A percentile compares a stretch with the other conserved stretches of the same genome.
Conservation (phyloP, 2,888 invertebrate genomes). For the Quadroppia sp. region DNA sequence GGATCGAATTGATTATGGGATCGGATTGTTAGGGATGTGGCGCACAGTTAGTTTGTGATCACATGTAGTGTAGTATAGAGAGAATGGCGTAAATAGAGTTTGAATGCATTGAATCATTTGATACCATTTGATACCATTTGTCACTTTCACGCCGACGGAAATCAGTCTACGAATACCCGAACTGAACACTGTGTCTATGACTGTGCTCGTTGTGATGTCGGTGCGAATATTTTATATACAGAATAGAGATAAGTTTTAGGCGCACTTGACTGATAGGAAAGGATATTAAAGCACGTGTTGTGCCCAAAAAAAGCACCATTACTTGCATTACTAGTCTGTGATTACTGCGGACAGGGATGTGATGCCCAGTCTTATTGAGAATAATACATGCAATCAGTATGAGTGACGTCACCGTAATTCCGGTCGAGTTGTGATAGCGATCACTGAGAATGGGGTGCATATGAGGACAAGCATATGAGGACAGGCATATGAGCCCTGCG, state of each 20-base stretch:
- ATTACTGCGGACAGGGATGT: not conserved
- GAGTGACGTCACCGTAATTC: conserved; percentile 29
- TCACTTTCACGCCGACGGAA: conserved; percentile 28
- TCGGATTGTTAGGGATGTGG: not conserved
- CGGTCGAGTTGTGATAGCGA: conserved; percentile 19
- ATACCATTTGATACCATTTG: conserved; percentile 23
- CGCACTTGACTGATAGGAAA: conserved; percentile 6
- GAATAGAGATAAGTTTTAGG: not conserved
- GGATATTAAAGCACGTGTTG: conserved; percentile 27
- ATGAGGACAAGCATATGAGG: not conserved
- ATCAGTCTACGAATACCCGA: conserved; percentile 24
- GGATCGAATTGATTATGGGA: no score
- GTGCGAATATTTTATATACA: conserved; percentile 28
- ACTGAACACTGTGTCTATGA: conserved; percentile 28
- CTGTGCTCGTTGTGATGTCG: not conserved
- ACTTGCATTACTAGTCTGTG: not conserved
- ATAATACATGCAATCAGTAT: not conserved
- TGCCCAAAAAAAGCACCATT: not conserved
- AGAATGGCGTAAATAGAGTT: conserved; percentile 19
- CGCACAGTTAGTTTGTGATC: not conserved
- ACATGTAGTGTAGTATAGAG: conserved; percentile 11
- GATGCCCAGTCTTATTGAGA: conserved; percentile 11
- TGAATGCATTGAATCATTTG: conserved; percentile 23
- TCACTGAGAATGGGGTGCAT: conserved; percentile 24
- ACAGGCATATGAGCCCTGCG: not conserved